phyloP scores from a whole-genome alignment of 2,888 invertebrate species.

The Nymphalis urticae region DNA sequence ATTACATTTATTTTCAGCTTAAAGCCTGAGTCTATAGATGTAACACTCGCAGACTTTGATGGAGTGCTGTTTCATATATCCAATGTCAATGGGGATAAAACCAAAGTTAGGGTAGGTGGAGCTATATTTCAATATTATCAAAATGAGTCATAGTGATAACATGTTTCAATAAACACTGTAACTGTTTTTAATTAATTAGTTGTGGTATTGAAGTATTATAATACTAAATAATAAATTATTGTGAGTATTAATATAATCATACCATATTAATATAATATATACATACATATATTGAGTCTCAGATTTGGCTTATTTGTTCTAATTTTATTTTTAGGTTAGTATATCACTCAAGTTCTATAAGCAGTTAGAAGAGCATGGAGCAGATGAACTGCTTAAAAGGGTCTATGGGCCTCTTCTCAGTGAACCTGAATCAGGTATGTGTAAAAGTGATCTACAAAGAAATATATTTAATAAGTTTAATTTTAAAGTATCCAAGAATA shows the following conservation, averaged over 20 bases:
- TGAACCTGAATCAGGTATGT: conserved; percentile 91
- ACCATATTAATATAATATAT: too few relatives aligned
- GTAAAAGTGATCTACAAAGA: background rate
- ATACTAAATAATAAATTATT: too few relatives aligned
- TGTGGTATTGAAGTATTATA: too few relatives aligned
- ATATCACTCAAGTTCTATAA: conserved; percentile 99
- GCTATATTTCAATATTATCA: conserved; percentile 8
- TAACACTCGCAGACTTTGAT: conserved; percentile 98
- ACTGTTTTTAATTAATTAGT: background rate
- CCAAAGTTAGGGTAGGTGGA: conserved; percentile 94
- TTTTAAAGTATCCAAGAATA: too few relatives aligned
- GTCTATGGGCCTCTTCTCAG: conserved; percentile 93
- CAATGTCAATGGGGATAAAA: conserved; percentile 97
- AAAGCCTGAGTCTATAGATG: conserved; percentile 97
- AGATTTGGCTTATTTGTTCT: background rate
- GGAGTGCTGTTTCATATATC: conserved; percentile 99
- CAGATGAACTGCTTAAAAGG: conserved; percentile 96
- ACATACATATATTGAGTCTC: background rate
- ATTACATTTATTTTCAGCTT: conserved; percentile 83
- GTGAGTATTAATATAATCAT: too few relatives aligned
- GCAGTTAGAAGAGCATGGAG: conserved; percentile 98
- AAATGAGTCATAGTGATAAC: conserved; percentile 19
- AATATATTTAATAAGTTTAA: background rate
- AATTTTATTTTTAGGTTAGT: conserved; percentile 89
- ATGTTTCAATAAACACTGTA: background rate